Conservation (phyloP, 2,888 invertebrate species). For the Diplolepis rosae region DNA sequence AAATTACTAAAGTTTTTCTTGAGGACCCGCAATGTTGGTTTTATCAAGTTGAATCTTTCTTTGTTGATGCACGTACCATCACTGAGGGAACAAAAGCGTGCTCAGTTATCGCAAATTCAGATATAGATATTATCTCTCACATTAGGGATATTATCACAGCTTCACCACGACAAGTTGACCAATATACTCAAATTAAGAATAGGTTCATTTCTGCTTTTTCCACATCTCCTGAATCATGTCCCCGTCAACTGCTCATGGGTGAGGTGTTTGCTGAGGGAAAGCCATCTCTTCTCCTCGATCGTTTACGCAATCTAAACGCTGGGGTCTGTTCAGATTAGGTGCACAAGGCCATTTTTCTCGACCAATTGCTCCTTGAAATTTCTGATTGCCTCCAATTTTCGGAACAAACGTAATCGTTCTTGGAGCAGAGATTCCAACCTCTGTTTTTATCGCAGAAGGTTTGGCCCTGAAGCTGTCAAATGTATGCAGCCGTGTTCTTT, state of each 20-base stretch:
- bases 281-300: not conserved
- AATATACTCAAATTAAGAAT: constrained; percentile 3
- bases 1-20: not conserved
- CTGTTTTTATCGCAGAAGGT: not conserved
- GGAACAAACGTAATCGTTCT: not conserved
- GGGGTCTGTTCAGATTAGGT: constrained; percentile 15
- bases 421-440: no score
- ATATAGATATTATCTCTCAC: not conserved
- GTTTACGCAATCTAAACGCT: not conserved
- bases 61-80: not conserved
- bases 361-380: constrained; percentile 17
- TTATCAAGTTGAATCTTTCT: not conserved
- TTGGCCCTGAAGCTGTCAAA: not conserved
- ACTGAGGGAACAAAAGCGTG: not conserved
- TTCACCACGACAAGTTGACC: not conserved
- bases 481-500: not conserved
- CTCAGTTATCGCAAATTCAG: not conserved
- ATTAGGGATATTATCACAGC: not conserved
- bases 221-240: not conserved
- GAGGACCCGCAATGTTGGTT: not conserved
- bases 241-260: not conserved
- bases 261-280: not conserved
- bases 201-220: not conserved
- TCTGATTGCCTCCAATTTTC: not conserved
- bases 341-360: constrained; percentile 27